Percentiles rank a stretch among this genome's conserved stretches.
These are phyloP conservation scores for Apis mellifera DNA, from an alignment of 1,140 invertebrate species.

Conservation along the genomic window Amel_HAv3.1 CM009933.2:2535501-2536000, in stretches of 20 bases:
- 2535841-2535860: constrained; percentile 28
- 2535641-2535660: neutral
- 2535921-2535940: constrained; percentile 5
- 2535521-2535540: neutral
- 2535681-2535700: constrained; percentile 43
- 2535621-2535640: neutral
- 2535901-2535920: constrained; percentile 26
- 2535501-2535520: neutral
- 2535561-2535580: constrained; percentile 6
- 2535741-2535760: constrained; percentile 46
- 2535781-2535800: constrained; percentile 75
- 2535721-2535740: constrained; percentile 37
- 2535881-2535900: constrained; percentile 33
- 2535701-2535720: constrained; percentile 40
- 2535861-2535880: constrained; percentile 41
- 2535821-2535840: constrained; percentile 64
- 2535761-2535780: constrained; percentile 56
- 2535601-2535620: neutral
- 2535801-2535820: constrained; percentile 73
- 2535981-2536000: constrained; percentile 25
- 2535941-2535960: neutral
- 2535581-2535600: neutral
- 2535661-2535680: constrained; percentile 19
- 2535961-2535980: neutral
- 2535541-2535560: neutral